A percentile compares a stretch with the other conserved stretches of the same genome.
Evolutionary conservation across 2,113 vertebrate species (phyloP).

Genomic region (Callocephalon fimbriatum): DNA sequence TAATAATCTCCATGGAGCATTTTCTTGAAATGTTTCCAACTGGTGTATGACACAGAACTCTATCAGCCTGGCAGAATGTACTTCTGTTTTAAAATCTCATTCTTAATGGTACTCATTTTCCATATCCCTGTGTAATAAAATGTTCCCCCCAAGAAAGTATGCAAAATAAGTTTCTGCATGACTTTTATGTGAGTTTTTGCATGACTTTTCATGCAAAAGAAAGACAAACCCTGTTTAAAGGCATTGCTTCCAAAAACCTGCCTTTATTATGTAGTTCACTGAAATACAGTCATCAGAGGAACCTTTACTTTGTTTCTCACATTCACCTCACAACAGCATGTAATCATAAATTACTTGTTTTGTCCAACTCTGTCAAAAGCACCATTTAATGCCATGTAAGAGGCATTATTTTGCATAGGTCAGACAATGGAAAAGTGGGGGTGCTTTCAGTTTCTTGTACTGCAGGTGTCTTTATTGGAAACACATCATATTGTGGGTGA

Average conservation of each 20-base stretch:
- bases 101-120: background rate
- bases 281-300: background rate
- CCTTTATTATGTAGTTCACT: background rate
- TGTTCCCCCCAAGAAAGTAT: background rate
- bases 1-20: background rate
- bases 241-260: background rate
- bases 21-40: background rate
- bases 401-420: background rate
- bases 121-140: background rate
- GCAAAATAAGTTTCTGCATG: background rate
- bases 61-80: background rate
- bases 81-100: background rate
- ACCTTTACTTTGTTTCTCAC: background rate
- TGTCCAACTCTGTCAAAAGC: background rate
- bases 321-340: background rate
- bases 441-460: background rate
- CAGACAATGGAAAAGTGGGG: background rate
- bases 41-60: background rate
- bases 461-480: background rate
- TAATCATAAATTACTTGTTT: background rate
- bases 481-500: background rate
- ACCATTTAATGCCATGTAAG: background rate
- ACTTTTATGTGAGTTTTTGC: background rate
- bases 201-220: background rate
- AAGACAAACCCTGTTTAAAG: background rate